These are phyloP conservation scores for Sciurus vulgaris DNA, from an alignment of 2,797 vertebrate species.

Conservation along the genomic window DNA sequence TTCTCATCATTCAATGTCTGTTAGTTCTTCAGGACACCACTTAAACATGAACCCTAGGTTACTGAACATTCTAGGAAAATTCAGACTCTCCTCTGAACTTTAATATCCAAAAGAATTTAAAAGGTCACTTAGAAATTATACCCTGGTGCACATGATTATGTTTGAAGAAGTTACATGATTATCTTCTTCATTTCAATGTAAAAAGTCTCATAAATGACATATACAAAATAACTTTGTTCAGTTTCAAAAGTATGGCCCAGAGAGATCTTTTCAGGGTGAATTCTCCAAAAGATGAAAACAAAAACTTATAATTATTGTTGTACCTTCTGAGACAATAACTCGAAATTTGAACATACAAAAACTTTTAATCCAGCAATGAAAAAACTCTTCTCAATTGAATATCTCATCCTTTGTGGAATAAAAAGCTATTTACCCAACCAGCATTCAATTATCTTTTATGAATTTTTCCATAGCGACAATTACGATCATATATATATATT, in stretches of 20 bases:
- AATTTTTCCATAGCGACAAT: slow-evolving; percentile 61
- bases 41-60: not conserved
- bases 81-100: not conserved
- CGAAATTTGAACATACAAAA: slow-evolving; percentile 42
- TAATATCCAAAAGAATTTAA: not conserved
- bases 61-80: slow-evolving; percentile 16
- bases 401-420: not conserved
- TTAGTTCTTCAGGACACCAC: slow-evolving; percentile 30
- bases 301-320: slow-evolving; percentile 39
- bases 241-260: slow-evolving; percentile 37
- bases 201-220: not conserved
- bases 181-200: slow-evolving; percentile 34
- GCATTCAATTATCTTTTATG: slow-evolving; percentile 53
- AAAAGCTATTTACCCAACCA: not conserved
- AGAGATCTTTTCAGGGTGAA: slow-evolving; percentile 30
- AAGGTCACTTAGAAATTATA: not conserved
- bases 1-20: not conserved
- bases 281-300: slow-evolving; percentile 44
- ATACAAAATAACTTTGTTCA: not conserved
- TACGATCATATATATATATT: not conserved
- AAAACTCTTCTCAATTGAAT: slow-evolving; percentile 21
- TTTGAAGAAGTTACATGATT: slow-evolving; percentile 37
- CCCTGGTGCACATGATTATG: not conserved
- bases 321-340: slow-evolving; percentile 55
- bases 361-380: slow-evolving; percentile 46